Conservation (phyloP, 2,888 invertebrate species). For the Noctuana brunneofusca region DNA sequence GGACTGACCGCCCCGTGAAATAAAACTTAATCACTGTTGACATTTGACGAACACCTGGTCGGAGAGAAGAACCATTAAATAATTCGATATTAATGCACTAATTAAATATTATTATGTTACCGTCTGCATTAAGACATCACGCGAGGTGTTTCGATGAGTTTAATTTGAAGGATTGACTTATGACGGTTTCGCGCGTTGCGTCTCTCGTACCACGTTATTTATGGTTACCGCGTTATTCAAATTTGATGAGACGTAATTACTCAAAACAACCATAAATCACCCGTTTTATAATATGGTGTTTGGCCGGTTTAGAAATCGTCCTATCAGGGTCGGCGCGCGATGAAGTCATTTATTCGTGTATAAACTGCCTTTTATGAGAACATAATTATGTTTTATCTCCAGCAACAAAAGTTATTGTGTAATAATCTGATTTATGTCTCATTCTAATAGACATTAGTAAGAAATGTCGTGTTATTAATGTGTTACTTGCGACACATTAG, state of each 20-base stretch:
- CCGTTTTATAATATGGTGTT: conserved; percentile 67
- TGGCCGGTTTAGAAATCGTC: conserved; percentile 66
- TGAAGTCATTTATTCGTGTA: conserved; percentile 70
- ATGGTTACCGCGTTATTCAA: conserved; percentile 77
- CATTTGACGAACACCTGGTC: conserved; percentile 79
- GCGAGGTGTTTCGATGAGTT: conserved; percentile 68
- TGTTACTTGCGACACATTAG: conserved; percentile 2
- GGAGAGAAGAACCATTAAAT: conserved; percentile 65
- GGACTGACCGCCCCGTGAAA: conserved; percentile 58
- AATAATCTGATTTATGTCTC: conserved; percentile 28
- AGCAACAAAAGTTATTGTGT: conserved; percentile 22
- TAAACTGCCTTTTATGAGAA: conserved; percentile 64
- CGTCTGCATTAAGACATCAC: conserved; percentile 76
- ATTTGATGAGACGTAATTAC: conserved; percentile 81
- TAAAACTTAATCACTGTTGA: conserved; percentile 79
- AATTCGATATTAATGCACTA: conserved; percentile 78
- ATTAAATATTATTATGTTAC: conserved; percentile 79
- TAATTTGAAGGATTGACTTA: conserved; percentile 77
- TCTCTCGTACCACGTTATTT: conserved; percentile 65
- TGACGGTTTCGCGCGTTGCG: conserved; percentile 67
- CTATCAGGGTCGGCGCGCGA: conserved; percentile 55
- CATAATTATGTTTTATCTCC: conserved; percentile 61
- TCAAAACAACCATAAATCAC: conserved; percentile 80
- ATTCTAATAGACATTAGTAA: conserved; percentile 17
- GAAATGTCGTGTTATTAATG: conserved; percentile 4